phyloP scores from a whole-genome alignment of 92 coral and sea anemone species.

The Actinostola sp. region DNA sequence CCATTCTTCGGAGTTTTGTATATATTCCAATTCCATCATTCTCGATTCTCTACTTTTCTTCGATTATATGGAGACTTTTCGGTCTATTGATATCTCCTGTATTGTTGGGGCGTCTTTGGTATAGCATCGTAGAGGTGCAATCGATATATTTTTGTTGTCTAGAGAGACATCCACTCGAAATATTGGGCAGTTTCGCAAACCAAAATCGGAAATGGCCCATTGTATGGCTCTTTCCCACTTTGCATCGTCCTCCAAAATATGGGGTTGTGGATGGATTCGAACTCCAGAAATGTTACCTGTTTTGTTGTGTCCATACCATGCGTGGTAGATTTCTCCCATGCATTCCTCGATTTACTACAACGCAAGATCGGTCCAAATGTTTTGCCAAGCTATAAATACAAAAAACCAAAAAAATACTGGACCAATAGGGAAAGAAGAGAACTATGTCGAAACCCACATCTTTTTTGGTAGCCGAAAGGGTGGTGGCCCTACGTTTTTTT shows the following conservation, averaged over 20 bases:
- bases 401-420: no score
- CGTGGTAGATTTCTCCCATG: background rate
- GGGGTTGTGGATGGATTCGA: background rate
- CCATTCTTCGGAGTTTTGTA: background rate
- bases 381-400: no score
- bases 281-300: background rate
- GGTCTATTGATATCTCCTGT: background rate
- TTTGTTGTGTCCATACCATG: background rate
- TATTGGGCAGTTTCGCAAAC: background rate
- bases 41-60: background rate
- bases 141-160: background rate
- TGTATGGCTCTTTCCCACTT: conserved; percentile 15
- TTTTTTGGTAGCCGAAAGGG: no score
- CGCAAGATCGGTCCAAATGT: conserved; percentile 1
- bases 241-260: conserved; percentile 1
- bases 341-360: background rate
- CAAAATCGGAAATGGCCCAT: background rate
- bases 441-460: no score
- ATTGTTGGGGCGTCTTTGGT: background rate
- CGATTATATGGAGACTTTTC: background rate
- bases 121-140: conserved; percentile 14
- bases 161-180: no score
- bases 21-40: background rate
- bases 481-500: no score
- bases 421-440: no score